A percentile compares a stretch with the other conserved stretches of the same genome.
Conservation (phyloP, 2,888 invertebrate species). For the Oligia fasciuncula region DNA sequence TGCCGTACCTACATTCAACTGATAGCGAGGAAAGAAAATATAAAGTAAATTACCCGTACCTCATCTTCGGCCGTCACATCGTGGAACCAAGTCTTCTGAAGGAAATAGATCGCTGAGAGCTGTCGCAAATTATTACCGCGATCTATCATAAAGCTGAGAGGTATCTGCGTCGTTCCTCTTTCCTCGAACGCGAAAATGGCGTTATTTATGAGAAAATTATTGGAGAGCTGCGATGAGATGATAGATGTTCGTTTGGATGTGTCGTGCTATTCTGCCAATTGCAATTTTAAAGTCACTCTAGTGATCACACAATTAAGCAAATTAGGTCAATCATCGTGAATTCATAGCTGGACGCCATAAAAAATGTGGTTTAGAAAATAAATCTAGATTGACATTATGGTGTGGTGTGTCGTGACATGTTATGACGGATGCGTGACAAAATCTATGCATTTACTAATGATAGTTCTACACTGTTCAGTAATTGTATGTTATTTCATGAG, state of each 20-base stretch:
- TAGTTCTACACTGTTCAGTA: neutral
- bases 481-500: neutral
- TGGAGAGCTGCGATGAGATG: neutral
- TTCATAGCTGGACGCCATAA: neutral
- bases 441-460: constrained; percentile 4
- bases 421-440: neutral
- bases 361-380: neutral
- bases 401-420: neutral
- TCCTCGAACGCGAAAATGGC: constrained; percentile 12
- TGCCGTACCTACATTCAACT: neutral
- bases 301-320: neutral
- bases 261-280: neutral
- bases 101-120: constrained; percentile 36
- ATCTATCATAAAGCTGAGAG: constrained; percentile 43
- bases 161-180: constrained; percentile 9
- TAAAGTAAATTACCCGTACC: constrained; percentile 29
- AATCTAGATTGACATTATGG: neutral
- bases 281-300: neutral
- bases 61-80: constrained; percentile 34
- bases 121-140: constrained; percentile 31
- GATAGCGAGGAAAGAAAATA: neutral
- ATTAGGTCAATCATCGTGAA: neutral
- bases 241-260: neutral
- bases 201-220: constrained; percentile 26
- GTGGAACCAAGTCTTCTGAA: constrained; percentile 27